phyloP scores from a whole-genome alignment of 1,140 invertebrate genomes.

The Dendroctonus valens region DNA sequence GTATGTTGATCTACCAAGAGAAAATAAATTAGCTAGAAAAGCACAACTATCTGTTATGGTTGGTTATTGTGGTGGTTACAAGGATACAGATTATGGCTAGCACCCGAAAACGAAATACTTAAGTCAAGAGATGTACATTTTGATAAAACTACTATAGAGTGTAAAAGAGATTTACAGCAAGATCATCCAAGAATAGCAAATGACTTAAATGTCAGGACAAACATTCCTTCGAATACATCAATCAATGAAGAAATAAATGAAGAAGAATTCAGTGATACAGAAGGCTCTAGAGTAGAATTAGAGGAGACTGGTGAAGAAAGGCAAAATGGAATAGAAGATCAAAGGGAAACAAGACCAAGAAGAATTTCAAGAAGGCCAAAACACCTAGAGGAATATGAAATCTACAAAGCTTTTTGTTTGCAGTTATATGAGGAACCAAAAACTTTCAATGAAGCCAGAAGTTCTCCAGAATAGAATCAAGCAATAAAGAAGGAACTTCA shows the following conservation, averaged over 20 bases:
- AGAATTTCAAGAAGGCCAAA: background rate
- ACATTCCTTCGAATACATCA: too few species aligned
- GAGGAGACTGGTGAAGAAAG: background rate
- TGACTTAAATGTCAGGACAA: too few species aligned
- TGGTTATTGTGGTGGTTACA: constrained; percentile 35
- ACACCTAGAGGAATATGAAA: constrained; percentile 5
- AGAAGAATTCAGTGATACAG: background rate
- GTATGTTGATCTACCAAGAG: constrained; percentile 14
- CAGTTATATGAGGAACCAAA: background rate
- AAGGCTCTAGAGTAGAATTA: background rate
- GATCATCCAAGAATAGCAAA: too few species aligned
- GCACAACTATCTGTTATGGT: constrained; percentile 22
- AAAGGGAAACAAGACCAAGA: background rate
- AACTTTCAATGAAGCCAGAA: too few species aligned
- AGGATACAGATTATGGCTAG: constrained; percentile 41
- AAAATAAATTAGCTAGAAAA: constrained; percentile 21
- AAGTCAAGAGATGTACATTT: constrained; percentile 33
- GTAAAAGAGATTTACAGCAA: too few species aligned
- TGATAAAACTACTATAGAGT: constrained; percentile 15
- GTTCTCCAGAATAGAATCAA: too few species aligned
- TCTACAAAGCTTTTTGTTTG: constrained; percentile 7
- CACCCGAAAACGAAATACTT: constrained; percentile 35
- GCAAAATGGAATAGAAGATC: background rate
- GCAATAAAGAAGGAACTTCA: background rate
- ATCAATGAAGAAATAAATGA: constrained; percentile 1